Evolutionary conservation across 2,888 invertebrate species (phyloP), one percentile per base, ranked within the genome.

Genomic region (Apocheima hispidaria): DNA sequence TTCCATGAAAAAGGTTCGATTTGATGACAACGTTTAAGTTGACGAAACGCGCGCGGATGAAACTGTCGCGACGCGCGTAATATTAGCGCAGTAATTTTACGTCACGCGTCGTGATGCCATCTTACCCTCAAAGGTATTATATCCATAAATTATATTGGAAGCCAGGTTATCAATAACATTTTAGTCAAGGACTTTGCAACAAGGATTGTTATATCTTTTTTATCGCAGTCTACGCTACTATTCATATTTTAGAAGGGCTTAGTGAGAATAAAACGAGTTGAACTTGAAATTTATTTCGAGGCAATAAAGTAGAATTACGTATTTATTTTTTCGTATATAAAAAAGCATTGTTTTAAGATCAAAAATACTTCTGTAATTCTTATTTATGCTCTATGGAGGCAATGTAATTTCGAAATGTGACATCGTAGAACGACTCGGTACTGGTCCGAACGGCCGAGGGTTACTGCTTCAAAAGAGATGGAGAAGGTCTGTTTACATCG

Each of bases 141-240:
- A 54, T 5, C 60, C 54, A 55, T 66, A 55, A 55, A 63, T 63
- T 54, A 55, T 50, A 46, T 61, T 23, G 41, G 6, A 21, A 48
- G 52, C 53, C 49, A 54, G 60, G 66, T 73, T 73, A 79, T 77
- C 75, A 74, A 75, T 77, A 79, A 72, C 71, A 69, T 74, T 73
- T 73, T 74, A 36, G 68, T n/a, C 70, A 70, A 76, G 51, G 41
- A 51, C 20, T 51, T 38, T 46, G 46, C 20, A 14, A 23, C 51
- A 49, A 35, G 66, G 70, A 71, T 74, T 60, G 53, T 52, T n/a
- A 73, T 73, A 76, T 75, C 75, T 81, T 82, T 82, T 82, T 53
- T 53, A 53, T 49, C 23, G 53, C 33, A 23, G n/a, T 77, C 74
- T 70, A 60, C 53, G 68, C 68, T 71, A 65, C 65, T 72, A 75